A percentile compares a stretch with the other conserved stretches of the same genome.
phyloP scores from a whole-genome alignment of 2,113 vertebrate species.

The Myotis lucifugus region DNA sequence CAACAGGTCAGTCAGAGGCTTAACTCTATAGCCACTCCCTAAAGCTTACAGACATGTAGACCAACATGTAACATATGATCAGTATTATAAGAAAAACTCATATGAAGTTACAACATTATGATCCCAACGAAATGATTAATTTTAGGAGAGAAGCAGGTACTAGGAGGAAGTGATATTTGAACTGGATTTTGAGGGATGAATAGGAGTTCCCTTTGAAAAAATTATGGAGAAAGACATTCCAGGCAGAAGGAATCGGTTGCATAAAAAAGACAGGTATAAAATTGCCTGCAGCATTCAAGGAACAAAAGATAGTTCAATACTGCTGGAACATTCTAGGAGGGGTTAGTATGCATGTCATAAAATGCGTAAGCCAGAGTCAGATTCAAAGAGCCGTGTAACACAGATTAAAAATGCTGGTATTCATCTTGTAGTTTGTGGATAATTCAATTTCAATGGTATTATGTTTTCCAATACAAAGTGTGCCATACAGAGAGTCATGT shows the following conservation, averaged over 20 bases:
- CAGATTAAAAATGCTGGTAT: neutral
- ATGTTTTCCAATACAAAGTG: neutral
- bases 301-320: neutral
- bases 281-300: neutral
- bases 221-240: neutral
- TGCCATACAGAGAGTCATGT: neutral
- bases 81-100: neutral
- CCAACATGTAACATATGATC: neutral
- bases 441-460: neutral
- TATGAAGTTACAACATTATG: neutral
- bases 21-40: too few relatives aligned
- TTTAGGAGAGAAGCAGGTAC: neutral
- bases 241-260: neutral
- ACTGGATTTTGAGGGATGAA: neutral
- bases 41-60: neutral
- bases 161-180: neutral
- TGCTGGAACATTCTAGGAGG: neutral
- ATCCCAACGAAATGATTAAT: neutral
- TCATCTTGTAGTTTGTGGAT: neutral
- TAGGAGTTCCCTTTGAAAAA: neutral
- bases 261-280: neutral
- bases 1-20: too few relatives aligned
- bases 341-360: neutral
- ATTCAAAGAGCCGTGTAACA: neutral
- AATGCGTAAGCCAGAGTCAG: neutral